A percentile compares a stretch with the other conserved stretches of the same genome.
phyloP scores from a whole-genome alignment of 2,113 vertebrate genomes.

The Piprites chloris region DNA sequence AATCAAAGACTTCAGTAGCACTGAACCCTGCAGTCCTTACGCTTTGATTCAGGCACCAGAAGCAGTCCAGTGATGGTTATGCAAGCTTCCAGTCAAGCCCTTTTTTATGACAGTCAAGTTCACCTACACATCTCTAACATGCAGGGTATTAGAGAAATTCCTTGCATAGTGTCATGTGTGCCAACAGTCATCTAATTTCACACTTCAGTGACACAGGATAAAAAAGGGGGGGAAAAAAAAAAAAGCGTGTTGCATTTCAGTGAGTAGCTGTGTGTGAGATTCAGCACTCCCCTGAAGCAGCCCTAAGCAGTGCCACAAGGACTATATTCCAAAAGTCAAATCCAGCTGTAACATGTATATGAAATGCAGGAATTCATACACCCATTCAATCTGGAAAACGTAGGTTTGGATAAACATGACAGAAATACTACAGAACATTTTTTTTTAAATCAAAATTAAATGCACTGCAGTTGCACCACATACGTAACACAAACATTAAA shows the following conservation, averaged over 20 bases:
- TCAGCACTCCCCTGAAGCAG: neutral
- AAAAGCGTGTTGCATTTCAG: neutral
- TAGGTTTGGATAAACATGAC: neutral
- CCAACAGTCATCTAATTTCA: neutral
- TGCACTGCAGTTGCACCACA: neutral
- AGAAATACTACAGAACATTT: neutral
- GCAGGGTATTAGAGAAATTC: neutral
- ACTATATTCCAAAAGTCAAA: neutral
- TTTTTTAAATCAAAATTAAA: neutral
- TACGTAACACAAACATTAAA: neutral
- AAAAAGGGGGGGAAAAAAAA: neutral
- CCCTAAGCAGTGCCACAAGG: neutral
- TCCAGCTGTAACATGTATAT: neutral
- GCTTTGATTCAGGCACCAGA: neutral
- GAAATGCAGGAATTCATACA: neutral
- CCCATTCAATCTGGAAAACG: neutral
- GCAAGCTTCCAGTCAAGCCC: neutral
- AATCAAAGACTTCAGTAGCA: neutral
- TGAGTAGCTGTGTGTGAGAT: neutral
- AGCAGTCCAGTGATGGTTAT: neutral
- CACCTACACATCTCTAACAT: neutral
- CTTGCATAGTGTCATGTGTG: neutral
- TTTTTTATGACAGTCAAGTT: neutral
- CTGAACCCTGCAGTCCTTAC: neutral
- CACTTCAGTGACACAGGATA: neutral